Evolutionary conservation across 1,140 invertebrate genomes (phyloP).

Genomic region (Drosophila sp.): DNA sequence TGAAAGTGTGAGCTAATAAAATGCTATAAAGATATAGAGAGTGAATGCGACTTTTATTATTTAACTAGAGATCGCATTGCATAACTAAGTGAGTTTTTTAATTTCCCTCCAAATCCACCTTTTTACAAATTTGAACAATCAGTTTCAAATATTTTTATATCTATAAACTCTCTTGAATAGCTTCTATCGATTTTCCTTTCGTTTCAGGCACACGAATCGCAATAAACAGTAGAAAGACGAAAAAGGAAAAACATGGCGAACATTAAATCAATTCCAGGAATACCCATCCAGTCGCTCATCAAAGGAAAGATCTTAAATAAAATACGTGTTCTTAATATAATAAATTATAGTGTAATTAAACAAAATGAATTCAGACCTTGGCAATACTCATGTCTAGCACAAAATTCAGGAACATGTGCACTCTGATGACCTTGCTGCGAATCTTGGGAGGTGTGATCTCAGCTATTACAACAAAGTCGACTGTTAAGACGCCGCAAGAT

Average conservation of each 20-base stretch:
- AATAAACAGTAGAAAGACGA: slow-evolving; percentile 30
- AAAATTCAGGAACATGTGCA: slow-evolving; percentile 1
- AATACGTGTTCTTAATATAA: too few species aligned
- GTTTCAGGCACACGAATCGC: slow-evolving; percentile 86
- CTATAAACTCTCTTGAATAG: slow-evolving; percentile 85
- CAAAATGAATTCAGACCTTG: too few species aligned
- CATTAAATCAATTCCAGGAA: too few species aligned
- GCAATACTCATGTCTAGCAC: not conserved
- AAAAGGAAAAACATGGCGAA: slow-evolving; percentile 8
- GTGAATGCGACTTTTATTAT: too few species aligned
- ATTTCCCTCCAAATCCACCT: too few species aligned
- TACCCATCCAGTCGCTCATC: not conserved
- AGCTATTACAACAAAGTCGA: slow-evolving; percentile 3
- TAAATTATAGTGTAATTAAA: not conserved
- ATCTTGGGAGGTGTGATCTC: slow-evolving; percentile 16
- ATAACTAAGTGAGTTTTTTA: too few species aligned
- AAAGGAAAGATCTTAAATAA: slow-evolving; percentile 22
- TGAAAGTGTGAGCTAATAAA: too few species aligned
- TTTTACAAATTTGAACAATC: too few species aligned
- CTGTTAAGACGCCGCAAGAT: slow-evolving; percentile 41
- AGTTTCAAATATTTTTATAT: too few species aligned
- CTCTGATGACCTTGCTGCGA: slow-evolving; percentile 7
- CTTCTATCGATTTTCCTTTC: slow-evolving; percentile 87
- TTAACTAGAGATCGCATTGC: too few species aligned
- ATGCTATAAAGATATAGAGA: too few species aligned